Base-by-base conservation (phyloP, 2,888 invertebrate genomes). In the Leptopilina drosophilae region DNA sequence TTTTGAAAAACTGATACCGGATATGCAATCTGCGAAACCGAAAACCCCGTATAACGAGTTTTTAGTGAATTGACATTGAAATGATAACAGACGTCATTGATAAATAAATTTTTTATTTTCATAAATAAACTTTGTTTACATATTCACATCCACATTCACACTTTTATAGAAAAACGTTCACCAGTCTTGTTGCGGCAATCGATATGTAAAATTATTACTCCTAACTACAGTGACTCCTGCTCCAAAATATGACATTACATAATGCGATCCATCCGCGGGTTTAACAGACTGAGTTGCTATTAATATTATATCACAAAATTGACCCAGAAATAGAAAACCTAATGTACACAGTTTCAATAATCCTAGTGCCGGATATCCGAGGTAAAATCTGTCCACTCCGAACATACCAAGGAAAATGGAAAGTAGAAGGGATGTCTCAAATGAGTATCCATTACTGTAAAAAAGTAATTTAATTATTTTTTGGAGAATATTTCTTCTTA, bases 391-490 rank as follows among this genome's bases (percentile, higher is more conserved):
- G 91, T 99, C 99, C 40, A 97, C 94, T 20, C 99, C 99, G 93
- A 99, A 98, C 97, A 99, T 98, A 46, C 99, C 99, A 79, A 99
- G 93, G 91, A 99, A 99, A 76, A 99, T 96, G 0, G 99, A 99
- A 5, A 99, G 93, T 56, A 99, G 92, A 66, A 99, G 93, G 0
- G 99, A 96, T 77, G 97, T 97, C 91, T 98, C 98, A 90, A 98
- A 95, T 3, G 96, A 96, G 90, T 98, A 98, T 26, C 98, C 98
- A 94, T 98, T 99, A 79, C 98, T 98, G 92, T 62, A 93, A 92
- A 84, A 86, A 53, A 20, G 81, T 20, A 76, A 76, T 64, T 53
- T 4, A 77, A 42, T 56, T 77, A 75, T 15, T 65, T 77, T 56
- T 75, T 49, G 14, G 15, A 42, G 42, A 62, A 59, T 20, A 66